These are phyloP conservation scores for Candidula unifasciata DNA, from an alignment of 2,888 invertebrate species.

Conservation along the genomic window DNA sequence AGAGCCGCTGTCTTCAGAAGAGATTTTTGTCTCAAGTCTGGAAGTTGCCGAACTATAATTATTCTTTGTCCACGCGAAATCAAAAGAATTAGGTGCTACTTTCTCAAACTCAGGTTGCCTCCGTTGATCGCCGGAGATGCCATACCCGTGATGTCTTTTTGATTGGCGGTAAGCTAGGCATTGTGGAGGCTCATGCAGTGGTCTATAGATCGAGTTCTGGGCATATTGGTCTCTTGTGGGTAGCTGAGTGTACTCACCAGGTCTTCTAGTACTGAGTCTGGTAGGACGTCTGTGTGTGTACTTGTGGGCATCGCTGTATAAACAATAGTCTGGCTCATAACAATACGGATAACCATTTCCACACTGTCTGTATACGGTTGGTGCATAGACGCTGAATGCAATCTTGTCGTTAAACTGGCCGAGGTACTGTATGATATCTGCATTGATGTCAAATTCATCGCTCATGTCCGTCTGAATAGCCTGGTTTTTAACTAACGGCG, in stretches of 20 bases:
- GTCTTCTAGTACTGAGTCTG: not conserved
- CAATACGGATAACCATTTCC: not conserved
- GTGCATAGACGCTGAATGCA: not conserved
- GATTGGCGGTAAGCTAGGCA: not conserved
- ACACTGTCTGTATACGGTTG: not conserved
- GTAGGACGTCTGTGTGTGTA: not conserved
- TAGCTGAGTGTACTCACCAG: not conserved
- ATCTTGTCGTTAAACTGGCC: conserved; percentile 32
- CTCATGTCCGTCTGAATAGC: not conserved
- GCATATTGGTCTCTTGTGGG: not conserved
- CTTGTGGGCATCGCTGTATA: not conserved
- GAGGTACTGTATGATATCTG: conserved; percentile 33
- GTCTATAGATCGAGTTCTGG: not conserved
- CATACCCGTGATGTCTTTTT: not conserved
- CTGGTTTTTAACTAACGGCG: not conserved
- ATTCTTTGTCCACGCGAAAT: not conserved
- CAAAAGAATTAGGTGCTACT: not conserved
- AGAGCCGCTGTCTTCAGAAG: conserved; percentile 39
- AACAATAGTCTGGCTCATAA: not conserved
- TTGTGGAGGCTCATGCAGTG: not conserved
- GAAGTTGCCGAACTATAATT: not conserved
- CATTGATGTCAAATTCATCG: conserved; percentile 9
- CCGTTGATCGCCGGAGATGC: not conserved
- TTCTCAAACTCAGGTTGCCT: not conserved
- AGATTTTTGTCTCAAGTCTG: not conserved